Base-by-base conservation (phyloP, 2,888 invertebrate species). In the Eupsilia transversa region DNA sequence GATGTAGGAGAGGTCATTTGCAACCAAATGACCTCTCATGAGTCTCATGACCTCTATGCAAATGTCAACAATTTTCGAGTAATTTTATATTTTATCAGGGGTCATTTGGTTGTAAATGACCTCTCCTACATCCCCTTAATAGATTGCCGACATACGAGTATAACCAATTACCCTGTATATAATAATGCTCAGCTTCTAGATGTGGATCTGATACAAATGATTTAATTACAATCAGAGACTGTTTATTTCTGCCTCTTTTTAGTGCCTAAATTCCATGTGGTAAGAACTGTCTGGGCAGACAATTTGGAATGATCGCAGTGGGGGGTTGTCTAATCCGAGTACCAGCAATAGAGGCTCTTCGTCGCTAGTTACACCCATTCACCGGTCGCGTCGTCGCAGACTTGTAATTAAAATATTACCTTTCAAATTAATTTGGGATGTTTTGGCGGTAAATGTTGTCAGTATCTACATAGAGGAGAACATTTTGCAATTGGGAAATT, bases 291-390 rank as follows among this genome's bases (percentile, higher is more conserved):
- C 65, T 80, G 66, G 38, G 23, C 33, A 64, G 66, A 65, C 56
- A 56, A 79, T 80, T 80, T 64, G 54, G 57, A 63, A 41, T 75
- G 63, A 79, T 66, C 52, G 4, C 30, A 2, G 65, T 23, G 3
- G 64, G 71, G 80, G 38, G 61, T 20, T 41, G 46, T 57, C 52
- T 75, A 79, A 79, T 75, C 70, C 67, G 41, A 38, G 57, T n/a
- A 77, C 38, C 59, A 23, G 20, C 27, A 57, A 49, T 38, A n/a
- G 27, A 56, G 30, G 14, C 54, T 63, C 69, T 7, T 74, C 23
- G 27, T 60, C 30, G 64, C 79, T 79, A 74, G 41, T 79, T 79
- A 79, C 54, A 79, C 9, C 49, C 54, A 79, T 79, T 74, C 79
- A 79, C 33, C 27, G 14, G 49, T 35, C 33, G 30, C 17, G 23